Evolutionary conservation across 2,113 vertebrate genomes (phyloP).

Genomic region (Lates calcarifer): DNA sequence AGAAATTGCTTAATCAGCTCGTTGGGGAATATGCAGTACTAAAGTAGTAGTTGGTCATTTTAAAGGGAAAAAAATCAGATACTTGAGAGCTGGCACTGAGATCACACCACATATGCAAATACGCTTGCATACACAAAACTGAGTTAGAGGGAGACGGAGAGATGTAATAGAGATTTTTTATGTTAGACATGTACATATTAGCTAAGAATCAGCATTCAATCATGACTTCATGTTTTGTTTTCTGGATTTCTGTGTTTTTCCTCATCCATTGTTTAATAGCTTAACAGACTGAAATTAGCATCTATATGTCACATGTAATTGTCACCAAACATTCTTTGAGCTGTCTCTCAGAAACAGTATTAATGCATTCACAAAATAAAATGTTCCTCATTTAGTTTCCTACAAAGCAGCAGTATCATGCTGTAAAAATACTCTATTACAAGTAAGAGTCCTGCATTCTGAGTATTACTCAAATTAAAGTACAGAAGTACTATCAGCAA

Average conservation of each 20-base stretch:
- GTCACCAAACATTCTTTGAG: conserved; percentile 5
- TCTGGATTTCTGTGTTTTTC: conserved; percentile 36
- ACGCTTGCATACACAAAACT: conserved; percentile 50
- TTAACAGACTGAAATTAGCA: conserved; percentile 37
- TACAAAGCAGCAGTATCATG: background rate
- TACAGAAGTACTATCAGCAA: no score
- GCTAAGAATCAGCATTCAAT: conserved; percentile 72
- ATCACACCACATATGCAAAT: conserved; percentile 61
- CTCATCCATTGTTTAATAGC: conserved; percentile 37
- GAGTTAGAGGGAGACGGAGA: conserved; percentile 22
- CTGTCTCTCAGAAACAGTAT: conserved; percentile 14
- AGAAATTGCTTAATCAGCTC: conserved; percentile 70
- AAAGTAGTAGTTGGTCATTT: conserved; percentile 68
- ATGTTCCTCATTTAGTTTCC: background rate
- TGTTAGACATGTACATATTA: conserved; percentile 52
- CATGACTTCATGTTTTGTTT: conserved; percentile 52
- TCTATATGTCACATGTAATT: conserved; percentile 28
- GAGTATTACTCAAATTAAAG: background rate
- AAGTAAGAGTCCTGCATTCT: background rate
- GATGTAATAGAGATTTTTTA: conserved; percentile 54
- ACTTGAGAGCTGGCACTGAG: conserved; percentile 51
- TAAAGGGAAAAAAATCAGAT: conserved; percentile 34
- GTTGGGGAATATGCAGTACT: conserved; percentile 47
- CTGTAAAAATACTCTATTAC: background rate
- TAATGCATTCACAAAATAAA: conserved; percentile 5